phyloP scores from a whole-genome alignment of 2,888 invertebrate genomes.

The Platypus cylindrus region DNA sequence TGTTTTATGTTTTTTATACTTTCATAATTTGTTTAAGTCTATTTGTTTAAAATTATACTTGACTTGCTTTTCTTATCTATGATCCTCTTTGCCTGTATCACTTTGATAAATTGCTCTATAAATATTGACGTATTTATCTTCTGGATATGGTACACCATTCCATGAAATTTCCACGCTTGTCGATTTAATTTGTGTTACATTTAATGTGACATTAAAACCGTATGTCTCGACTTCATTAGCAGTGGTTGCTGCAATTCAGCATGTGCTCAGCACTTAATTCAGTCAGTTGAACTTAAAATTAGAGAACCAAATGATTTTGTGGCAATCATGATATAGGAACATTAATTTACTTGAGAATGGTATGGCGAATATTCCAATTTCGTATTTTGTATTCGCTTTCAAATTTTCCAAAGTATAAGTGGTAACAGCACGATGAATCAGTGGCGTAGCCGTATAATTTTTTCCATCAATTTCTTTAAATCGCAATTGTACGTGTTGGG shows the following conservation, averaged over 20 bases:
- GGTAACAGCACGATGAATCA: constrained; percentile 72
- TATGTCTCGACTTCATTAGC: constrained; percentile 64
- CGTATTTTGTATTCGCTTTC: constrained; percentile 65
- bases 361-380: constrained; percentile 70
- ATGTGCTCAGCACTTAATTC: constrained; percentile 62
- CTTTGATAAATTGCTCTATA: constrained; percentile 76
- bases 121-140: constrained; percentile 81
- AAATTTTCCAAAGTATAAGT: constrained; percentile 66
- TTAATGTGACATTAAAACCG: constrained; percentile 67
- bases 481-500: constrained; percentile 70
- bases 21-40: too few relatives aligned
- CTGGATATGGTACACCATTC: constrained; percentile 77
- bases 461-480: constrained; percentile 73
- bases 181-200: constrained; percentile 62
- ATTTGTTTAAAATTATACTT: too few relatives aligned
- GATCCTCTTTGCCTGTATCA: constrained; percentile 59
- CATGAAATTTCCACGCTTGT: constrained; percentile 67
- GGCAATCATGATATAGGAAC: too few relatives aligned
- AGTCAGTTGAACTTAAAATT: constrained; percentile 42
- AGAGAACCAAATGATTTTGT: too few relatives aligned
- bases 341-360: constrained; percentile 62
- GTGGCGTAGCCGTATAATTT: constrained; percentile 71
- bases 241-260: constrained; percentile 59
- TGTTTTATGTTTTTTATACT: background rate
- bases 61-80: too few relatives aligned